Evolutionary conservation across 2,797 vertebrate genomes (phyloP), one percentile per base, ranked within the genome.

Genomic region (Gymnoscopelus microlampas): DNA sequence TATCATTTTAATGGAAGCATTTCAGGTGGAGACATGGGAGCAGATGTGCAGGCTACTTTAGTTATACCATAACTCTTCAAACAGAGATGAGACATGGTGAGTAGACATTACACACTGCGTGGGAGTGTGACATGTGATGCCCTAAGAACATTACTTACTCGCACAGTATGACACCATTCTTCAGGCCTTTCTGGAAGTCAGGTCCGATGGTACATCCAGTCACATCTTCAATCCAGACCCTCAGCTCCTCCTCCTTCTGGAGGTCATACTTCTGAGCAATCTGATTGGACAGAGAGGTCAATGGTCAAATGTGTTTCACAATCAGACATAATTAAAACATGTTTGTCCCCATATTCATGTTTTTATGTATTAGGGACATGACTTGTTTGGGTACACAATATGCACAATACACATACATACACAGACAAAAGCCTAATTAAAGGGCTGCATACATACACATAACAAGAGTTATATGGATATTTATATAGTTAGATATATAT

Each of bases 121-220:
- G 53, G 11, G n/a, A 35, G 44, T 3, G 44, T 3, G 15, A 19
- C 19, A 50, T 2, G 6, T 50, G 47, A 12, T n/a, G 55, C 44
- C 26, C 8, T 14, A 24, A 3, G 10, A 47, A 9, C 11, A 39
- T 51, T n/a, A 23, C 97, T 96, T 87, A 98, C 97, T 94, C 90
- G 96, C 97, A 97, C 58, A 99, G 90, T 68, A 96, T 94, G 58
- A 96, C 83, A 0, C 97, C 97, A 0, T 92, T 95, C 88, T 96
- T 97, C 76, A 99, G 91, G 24, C 96, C 96, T 83, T 95, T 96
- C 92, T 99, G 97, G 88, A 99, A 99, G 83, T 98, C 96, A 0
- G 94, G 83, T 11, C 95, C 96, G 0, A 99, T 95, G 26, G 88
- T 4, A 7, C 79, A 75, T 8, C 95, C 95, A 0, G 96, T 96